Base-by-base conservation (phyloP, 2,888 invertebrate genomes). In the Nomada fabriciana region DNA sequence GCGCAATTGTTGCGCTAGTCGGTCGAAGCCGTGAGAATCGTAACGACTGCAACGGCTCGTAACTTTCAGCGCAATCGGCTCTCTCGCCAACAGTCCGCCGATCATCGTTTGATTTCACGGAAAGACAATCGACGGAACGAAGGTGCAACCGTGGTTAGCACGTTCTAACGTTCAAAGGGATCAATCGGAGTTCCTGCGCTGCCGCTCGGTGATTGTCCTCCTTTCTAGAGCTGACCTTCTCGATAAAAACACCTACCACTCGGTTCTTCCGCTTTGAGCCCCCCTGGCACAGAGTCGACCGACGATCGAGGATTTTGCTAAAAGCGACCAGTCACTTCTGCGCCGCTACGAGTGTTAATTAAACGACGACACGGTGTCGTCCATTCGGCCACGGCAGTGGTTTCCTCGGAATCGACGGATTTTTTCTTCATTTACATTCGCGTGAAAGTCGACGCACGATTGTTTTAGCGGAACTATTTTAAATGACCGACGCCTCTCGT, bases 21-120 rank as follows among this genome's bases (percentile, higher is more conserved):
- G 74, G 70, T 76, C 79, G 84, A 89, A 70, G 86, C 89, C 91
- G 91, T 91, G 91, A 91, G 91, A 91, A 91, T 91, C 86, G 87
- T 89, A 89, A 88, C 88, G 85, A 81, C 76, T 65, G 76, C 81
- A 52, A 76, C 73, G 43, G 70, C 71, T 77, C 64, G 77, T 76
- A 57, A 67, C 72, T 80, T 72, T 67, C 84, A 75, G 60, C 64
- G 65, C 76, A 11, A 83, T 77, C 82, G 61, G 7, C 29, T 76
- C 74, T 42, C n/a, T 20, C 29, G 72, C 50, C 64, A 15, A 29
- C 52, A 50, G 42, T 13, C 13, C 52, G 25, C 36, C 64, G 80
- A 84, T 83, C 68, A 47, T 85, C 77, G 82, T 23, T 60, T 29
- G 82, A 63, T 65, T 78, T 69, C 55, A 50, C 52, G 83, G 60